A percentile compares a stretch with the other conserved stretches of the same genome.
Conservation (phyloP, 2,888 invertebrate species). For the Patella ulyssiponensis region DNA sequence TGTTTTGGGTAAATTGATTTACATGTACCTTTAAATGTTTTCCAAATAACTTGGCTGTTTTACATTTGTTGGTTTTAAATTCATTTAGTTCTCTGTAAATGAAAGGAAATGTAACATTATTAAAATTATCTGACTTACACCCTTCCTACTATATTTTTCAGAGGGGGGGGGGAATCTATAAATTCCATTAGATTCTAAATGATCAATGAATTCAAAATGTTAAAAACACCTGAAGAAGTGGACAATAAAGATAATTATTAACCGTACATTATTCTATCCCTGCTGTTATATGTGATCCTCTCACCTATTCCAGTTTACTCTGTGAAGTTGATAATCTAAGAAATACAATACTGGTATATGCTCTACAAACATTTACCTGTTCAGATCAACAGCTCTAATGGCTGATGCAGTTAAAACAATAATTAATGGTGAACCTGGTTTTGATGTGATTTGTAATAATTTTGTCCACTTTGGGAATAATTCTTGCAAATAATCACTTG, state of each 20-base stretch:
- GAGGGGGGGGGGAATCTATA: too few relatives aligned
- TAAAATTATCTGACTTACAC: neutral
- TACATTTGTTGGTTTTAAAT: conserved; percentile 62
- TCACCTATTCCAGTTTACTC: too few relatives aligned
- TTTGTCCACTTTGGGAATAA: conserved; percentile 61
- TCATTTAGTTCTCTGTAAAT: conserved; percentile 58
- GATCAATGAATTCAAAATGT: too few relatives aligned
- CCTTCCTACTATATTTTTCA: too few relatives aligned
- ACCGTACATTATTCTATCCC: too few relatives aligned
- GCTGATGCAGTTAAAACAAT: conserved; percentile 62
- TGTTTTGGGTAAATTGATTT: too few relatives aligned
- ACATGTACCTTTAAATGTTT: conserved; percentile 67
- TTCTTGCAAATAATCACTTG: conserved; percentile 48
- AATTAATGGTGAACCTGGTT: conserved; percentile 56
- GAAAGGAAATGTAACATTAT: conserved; percentile 16
- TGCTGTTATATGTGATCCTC: too few relatives aligned
- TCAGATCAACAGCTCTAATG: conserved; percentile 60
- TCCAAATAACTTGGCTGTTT: conserved; percentile 68
- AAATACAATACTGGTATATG: too few relatives aligned
- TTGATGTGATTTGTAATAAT: conserved; percentile 40
- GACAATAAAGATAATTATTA: too few relatives aligned
- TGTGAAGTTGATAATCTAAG: too few relatives aligned
- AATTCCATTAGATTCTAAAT: too few relatives aligned
- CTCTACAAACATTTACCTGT: conserved; percentile 47
- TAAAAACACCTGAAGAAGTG: too few relatives aligned